These are phyloP conservation scores for Lagorchestes hirsutus DNA, from an alignment of 2,797 vertebrate species.

Conservation along the genomic window DNA sequence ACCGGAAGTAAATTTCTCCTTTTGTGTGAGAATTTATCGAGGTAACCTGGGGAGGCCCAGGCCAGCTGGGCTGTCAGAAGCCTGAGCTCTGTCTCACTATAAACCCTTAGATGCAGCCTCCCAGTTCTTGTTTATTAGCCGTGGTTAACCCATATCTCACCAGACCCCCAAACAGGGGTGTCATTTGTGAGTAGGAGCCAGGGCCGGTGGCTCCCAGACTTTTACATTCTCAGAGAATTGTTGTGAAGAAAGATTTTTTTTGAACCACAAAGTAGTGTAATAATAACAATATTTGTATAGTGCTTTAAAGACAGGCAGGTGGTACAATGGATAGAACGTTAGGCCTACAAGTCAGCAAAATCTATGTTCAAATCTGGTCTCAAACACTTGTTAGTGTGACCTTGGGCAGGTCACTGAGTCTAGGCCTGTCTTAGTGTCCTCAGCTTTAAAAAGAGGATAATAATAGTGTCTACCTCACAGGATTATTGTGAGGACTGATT, in stretches of 20 bases:
- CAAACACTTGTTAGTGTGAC: neutral
- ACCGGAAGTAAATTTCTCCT: conserved; percentile 71
- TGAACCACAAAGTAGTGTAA: neutral
- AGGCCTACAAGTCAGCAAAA: neutral
- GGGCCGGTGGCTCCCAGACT: neutral
- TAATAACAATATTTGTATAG: no score
- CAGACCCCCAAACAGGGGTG: neutral
- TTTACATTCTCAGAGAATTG: neutral
- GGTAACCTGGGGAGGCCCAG: conserved; percentile 67
- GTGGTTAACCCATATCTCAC: neutral
- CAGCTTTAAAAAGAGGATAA: neutral
- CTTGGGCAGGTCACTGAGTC: neutral
- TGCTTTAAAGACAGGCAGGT: neutral
- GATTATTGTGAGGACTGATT: neutral
- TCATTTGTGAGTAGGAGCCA: neutral
- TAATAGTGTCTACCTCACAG: neutral
- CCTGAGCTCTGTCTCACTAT: conserved; percentile 41
- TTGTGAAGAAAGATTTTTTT: neutral
- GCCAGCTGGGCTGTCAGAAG: conserved; percentile 34
- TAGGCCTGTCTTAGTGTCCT: neutral
- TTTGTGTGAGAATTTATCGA: conserved; percentile 69
- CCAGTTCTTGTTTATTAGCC: neutral
- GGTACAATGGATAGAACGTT: neutral
- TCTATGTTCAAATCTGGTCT: neutral
- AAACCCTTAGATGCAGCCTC: neutral